Evolutionary conservation across 2,797 vertebrate genomes (phyloP).

Genomic region (Megaceryle alcyon): DNA sequence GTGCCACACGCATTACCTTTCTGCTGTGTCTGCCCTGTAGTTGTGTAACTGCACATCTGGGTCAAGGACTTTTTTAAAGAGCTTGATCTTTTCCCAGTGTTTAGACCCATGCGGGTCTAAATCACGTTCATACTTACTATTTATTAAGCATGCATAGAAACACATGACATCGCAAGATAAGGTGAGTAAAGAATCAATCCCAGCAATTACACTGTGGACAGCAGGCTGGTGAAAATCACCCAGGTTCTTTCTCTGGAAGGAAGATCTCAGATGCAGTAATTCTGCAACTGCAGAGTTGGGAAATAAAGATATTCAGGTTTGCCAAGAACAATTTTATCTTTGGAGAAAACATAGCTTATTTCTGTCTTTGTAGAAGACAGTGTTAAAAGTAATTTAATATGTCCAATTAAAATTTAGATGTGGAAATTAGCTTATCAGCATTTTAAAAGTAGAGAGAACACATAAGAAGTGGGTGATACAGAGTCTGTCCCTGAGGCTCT

Average conservation of each 20-base stretch:
- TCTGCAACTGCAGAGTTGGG: neutral
- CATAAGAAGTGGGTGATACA: neutral
- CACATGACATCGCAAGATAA: neutral
- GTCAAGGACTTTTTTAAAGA: neutral
- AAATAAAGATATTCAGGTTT: neutral
- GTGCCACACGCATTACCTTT: neutral
- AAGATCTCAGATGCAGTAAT: neutral
- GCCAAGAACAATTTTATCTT: neutral
- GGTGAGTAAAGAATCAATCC: neutral
- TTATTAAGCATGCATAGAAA: neutral
- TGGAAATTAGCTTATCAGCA: neutral
- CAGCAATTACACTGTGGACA: neutral
- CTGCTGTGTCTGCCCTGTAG: fast-evolving
- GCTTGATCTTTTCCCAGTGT: neutral
- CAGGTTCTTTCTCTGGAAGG: neutral
- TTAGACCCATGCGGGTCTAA: neutral
- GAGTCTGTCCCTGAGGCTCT: neutral
- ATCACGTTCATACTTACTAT: neutral
- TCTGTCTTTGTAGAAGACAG: neutral
- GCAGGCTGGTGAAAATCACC: neutral
- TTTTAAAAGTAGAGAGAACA: neutral
- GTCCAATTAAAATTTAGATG: neutral
- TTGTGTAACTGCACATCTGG: neutral
- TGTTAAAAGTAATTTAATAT: neutral
- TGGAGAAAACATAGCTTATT: neutral